Base-by-base conservation (phyloP, 2,797 vertebrate genomes). In the Helostoma temminkii region DNA sequence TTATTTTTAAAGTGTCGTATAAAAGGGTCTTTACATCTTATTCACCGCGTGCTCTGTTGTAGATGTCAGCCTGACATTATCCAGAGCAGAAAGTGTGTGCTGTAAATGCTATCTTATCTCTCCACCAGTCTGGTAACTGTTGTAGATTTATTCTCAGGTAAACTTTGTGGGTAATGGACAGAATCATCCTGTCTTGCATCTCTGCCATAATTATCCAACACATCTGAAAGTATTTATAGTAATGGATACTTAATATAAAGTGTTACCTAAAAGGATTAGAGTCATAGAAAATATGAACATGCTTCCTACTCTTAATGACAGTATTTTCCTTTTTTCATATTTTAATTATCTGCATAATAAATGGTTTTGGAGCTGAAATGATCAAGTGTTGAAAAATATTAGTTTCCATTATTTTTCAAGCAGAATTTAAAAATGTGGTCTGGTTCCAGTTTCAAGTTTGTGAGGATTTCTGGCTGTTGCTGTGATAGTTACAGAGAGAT, bases 91-190 rank as follows among this genome's bases (percentile, higher is more conserved):
- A 59, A 76, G 76, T 74, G 56, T 75, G 79, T 63, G 66, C 66
- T 80, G 74, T 88, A 85, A 87, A 87, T 62, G 61, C 41, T 83
- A 81, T 90, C 83, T 92, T 88, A 91, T 91, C 85, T 85, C 63
- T 32, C 41, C 75, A 80, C 87, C 86, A 58, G 78, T 78, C 78
- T 78, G 62, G 39, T 80, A 77, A 80, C 82, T 70, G 66, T 62
- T 67, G 76, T 58, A 74, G 71, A 83, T 86, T 65, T 82, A 86
- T 76, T 87, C 80, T 74, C 55, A 68, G 48, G 76, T 80, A 71
- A 85, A 69, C 64, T 78, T 66, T 82, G 70, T 67, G 22, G 54
- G 42, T 62, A 39, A 46, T 42, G 54, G 10, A 74, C 42, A 62
- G n/a, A 66, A 57, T 7, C 34, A 50, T 46, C 24, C 32, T 10